Evolutionary conservation across 2,113 vertebrate species (phyloP), one percentile per base, ranked within the genome.

Genomic region (Machaerirhynchus nigripectus): DNA sequence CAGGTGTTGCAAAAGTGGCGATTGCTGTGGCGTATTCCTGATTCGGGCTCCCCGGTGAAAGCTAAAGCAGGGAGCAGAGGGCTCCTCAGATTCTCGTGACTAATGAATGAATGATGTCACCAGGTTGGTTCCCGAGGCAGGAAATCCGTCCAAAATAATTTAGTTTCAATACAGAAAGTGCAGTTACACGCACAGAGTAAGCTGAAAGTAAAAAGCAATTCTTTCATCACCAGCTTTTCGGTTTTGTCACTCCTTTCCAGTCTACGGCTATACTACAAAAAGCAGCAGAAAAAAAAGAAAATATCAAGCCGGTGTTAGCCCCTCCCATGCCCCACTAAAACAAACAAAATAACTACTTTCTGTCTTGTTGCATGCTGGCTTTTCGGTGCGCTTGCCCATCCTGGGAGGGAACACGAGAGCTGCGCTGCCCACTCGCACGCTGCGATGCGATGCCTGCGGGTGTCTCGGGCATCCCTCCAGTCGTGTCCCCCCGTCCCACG

Each of bases 41-140:
- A 6, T 17, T 12, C 6, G 3, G 64, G 69, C 53, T 84, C 40
- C 33, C 52, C 3, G 3, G 64, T 2, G 50, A 31, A 33, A 57
- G 70, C 90, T 20, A 94, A 68, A 57, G 76, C 79, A 5, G 47
- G 7, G 57, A 55, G 84, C 30, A 6, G 40, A 2, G 75, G 57
- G 94, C 57, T 75, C 42, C 42, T 44, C 42, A 44, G 42, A 44
- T 55, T 28, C 61, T 37, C 20, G 49, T 47, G 63, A 37, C 61
- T 76, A 27, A 87, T 90, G 96, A 93, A 87, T 46, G 87, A 30
- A 40, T 94, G 92, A 93, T 93, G 94, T 93, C 95, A 95, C 50
- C 83, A 81, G 64, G 50, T 69, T 80, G 76, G 55, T 89, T 96
- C 80, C 83, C 17, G 59, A 77, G 83, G 86, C 92, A 95, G 95